phyloP scores from a whole-genome alignment of 2,113 vertebrate species.

The Hippocampus abdominalis region DNA sequence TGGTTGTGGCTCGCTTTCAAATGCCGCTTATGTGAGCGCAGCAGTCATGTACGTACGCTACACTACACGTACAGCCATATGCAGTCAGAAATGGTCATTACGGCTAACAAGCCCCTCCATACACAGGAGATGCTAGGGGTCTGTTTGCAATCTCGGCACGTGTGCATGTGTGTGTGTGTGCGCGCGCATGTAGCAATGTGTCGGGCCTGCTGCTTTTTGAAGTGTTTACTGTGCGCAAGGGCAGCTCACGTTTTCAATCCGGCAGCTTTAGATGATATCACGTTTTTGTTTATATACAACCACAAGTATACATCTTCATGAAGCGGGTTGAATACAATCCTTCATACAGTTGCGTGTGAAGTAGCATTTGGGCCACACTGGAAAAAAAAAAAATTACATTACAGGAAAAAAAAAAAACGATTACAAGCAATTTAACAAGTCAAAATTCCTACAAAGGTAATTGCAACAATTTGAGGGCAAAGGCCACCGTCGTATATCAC shows the following conservation, averaged over 20 bases:
- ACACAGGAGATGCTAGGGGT: conserved; percentile 45
- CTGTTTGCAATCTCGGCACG: conserved; percentile 51
- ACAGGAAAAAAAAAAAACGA: no score
- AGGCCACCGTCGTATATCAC: not conserved
- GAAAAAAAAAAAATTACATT: not conserved
- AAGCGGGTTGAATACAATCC: not conserved
- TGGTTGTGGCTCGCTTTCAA: conserved; percentile 56
- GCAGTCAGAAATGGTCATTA: conserved; percentile 43
- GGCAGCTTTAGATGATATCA: conserved; percentile 31
- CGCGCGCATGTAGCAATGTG: conserved; percentile 37
- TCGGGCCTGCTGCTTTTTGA: conserved; percentile 45
- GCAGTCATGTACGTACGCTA: conserved; percentile 40
- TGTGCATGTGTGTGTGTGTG: conserved; percentile 3
- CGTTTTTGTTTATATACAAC: conserved; percentile 27
- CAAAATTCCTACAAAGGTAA: not conserved
- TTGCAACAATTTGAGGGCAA: not conserved
- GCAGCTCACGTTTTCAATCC: conserved; percentile 28
- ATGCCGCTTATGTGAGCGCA: conserved; percentile 51
- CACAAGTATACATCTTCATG: conserved; percentile 19
- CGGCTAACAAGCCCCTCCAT: conserved; percentile 46
- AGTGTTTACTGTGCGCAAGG: conserved; percentile 42
- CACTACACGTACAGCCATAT: conserved; percentile 37
- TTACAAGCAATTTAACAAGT: not conserved
- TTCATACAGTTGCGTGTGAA: not conserved
- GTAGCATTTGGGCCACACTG: not conserved